Base-by-base conservation (phyloP, 2,797 vertebrate species). In the Vespertilio murinus region DNA sequence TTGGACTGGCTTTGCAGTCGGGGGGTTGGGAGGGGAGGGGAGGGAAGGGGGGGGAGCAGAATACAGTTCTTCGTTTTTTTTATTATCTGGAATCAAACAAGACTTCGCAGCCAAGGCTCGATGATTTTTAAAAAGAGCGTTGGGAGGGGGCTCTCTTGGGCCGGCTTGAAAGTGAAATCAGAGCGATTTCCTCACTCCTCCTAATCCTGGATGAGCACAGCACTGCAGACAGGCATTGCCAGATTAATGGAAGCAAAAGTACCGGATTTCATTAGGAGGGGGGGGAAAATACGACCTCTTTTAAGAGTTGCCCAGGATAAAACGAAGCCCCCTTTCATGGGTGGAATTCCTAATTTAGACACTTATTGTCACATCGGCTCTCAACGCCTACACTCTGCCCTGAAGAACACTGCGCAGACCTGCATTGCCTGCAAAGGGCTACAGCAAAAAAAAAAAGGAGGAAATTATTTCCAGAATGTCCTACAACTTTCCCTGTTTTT, bases 341-440 rank as follows among this genome's bases (percentile, higher is more conserved):
- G 81, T 98, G 96, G 97, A 98, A 98, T 98, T 97, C 97, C 96
- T 98, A 97, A 98, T 98, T 98, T 98, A 98, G 97, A 97, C 96
- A 97, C 97, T 98, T 97, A 97, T 96, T 98, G 98, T 98, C 98
- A 98, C 98, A 98, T 98, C 98, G 98, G 97, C 98, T 98, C 98
- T 98, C 98, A 98, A 98, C 99, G 98, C 99, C 98, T 98, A 99
- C 99, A 99, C 98, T 96, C 89, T 97, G 98, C 97, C 97, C 97
- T 98, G 97, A 98, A 98, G 98, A 98, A 98, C 98, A 98, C 98
- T 98, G 98, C 99, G 98, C 99, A 99, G 99, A 99, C 98, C 99
- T 99, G 99, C 99, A 99, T 99, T 99, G 99, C 99, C 99, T 99
- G 98, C 99, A 99, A 99, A 99, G 99, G 99, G 97, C 95, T 98